Evolutionary conservation across 2,113 vertebrate genomes (phyloP), one percentile per base, ranked within the genome.

Genomic region (Tor tambroides): DNA sequence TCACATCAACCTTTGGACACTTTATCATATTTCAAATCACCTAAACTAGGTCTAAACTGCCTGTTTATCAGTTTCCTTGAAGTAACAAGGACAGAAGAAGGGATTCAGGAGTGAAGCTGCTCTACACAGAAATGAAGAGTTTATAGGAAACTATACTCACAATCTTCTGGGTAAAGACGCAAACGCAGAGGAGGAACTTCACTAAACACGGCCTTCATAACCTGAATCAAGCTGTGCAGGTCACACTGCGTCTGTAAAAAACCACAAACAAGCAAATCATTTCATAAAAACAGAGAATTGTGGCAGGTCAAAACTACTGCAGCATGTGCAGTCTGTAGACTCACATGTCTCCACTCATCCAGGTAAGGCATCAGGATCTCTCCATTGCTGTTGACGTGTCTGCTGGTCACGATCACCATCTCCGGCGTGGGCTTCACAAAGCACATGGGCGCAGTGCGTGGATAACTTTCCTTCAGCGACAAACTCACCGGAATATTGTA

Each of bases 381-480:
- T 23, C 97, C 97, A 82, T 96, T 96, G 84, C 93, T 95, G 91
- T 96, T 95, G 87, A 98, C 91, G 14, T 96, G 95, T 6, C 95
- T 95, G 86, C 97, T 95, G 54, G 90, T 95, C 91, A 98, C 87
- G 89, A 98, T 94, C 88, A 95, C 95, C 97, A 97, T 98, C 61
- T 96, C 96, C 83, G 86, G 92, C 84, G 96, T 98, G 88, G 98
- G 97, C 84, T 94, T 96, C 84, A 99, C 95, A 87, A 96, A 98
- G 94, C 97, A 98, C 89, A 98, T 96, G 5, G 98, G 98, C 14
- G 97, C 95, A 35, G 96, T 95, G 90, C 94, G 95, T 1, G 98
- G 98, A 87, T 97, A 98, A 56, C 91, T 96, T 89, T 98, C 96
- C 93, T 97, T 95, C 51, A 98, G 91, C 97, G 98, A 99, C 63